A percentile compares a stretch with the other conserved stretches of the same genome.
These are phyloP conservation scores for Drosophila nr. perissopoda DNA, from an alignment of 2,888 invertebrate species.

Conservation along the genomic window DNA sequence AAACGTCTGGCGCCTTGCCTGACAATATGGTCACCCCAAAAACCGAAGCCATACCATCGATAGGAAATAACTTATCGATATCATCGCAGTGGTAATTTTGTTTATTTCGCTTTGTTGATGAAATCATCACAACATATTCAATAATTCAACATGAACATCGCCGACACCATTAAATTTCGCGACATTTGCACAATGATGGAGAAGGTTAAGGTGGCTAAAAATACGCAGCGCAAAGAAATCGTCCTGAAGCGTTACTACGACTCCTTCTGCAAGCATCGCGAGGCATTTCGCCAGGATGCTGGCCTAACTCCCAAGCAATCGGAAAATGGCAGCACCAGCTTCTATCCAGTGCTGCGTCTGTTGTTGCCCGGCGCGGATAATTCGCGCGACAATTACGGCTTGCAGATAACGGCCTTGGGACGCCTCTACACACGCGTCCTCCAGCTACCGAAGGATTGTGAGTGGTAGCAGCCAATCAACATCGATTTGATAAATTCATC, in stretches of 20 bases:
- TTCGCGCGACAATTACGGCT: conserved; percentile 92
- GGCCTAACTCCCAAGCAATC: conserved; percentile 20
- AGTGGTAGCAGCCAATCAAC: conserved; percentile 47
- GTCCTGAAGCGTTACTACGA: conserved; percentile 78
- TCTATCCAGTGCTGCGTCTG: conserved; percentile 91
- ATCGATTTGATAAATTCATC: background rate
- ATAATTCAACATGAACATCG: conserved; percentile 66
- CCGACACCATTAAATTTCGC: conserved; percentile 78
- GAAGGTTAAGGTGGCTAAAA: conserved; percentile 69
- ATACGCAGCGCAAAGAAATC: conserved; percentile 67
- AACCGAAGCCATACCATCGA: background rate
- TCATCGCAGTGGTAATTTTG: background rate
- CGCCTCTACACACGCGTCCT: conserved; percentile 90
- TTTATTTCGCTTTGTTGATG: conserved; percentile 26
- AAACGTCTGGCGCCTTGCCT: background rate
- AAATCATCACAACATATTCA: conserved; percentile 27
- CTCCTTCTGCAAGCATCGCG: conserved; percentile 78
- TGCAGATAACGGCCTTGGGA: conserved; percentile 92
- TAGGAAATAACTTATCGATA: background rate
- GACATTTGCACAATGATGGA: conserved; percentile 82
- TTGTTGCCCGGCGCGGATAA: conserved; percentile 92
- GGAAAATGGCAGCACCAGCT: conserved; percentile 85
- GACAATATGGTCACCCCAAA: background rate
- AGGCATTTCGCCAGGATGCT: conserved; percentile 63
- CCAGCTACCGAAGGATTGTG: conserved; percentile 89